Percentiles rank a stretch among this genome's conserved stretches.
Conservation (phyloP, 2,113 vertebrate genomes). For the Phoxinus phoxinus region DNA sequence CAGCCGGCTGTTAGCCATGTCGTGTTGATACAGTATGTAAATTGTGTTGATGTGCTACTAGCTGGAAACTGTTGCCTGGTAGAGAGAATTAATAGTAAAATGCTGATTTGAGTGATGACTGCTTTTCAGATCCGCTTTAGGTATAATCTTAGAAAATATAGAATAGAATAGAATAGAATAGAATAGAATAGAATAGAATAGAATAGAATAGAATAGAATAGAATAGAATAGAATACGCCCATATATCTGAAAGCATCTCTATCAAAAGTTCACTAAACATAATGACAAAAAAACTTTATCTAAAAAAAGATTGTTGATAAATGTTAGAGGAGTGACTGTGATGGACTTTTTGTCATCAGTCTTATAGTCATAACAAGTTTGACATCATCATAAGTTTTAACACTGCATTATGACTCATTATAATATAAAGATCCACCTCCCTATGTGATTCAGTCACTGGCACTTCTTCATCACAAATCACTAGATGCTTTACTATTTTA, state of each 20-base stretch:
- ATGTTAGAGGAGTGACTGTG: no score
- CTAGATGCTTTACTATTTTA: background rate
- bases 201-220: background rate
- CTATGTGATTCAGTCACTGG: conserved; percentile 32
- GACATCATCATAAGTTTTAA: conserved; percentile 38
- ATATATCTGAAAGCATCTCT: background rate
- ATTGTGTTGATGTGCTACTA: conserved; percentile 34
- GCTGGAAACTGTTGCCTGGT: conserved; percentile 33
- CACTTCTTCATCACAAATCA: conserved; percentile 29
- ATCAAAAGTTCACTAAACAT: background rate
- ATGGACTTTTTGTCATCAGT: background rate
- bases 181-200: background rate
- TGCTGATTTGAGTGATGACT: conserved; percentile 21
- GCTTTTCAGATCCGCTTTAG: conserved; percentile 7
- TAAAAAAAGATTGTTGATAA: background rate
- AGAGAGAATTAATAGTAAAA: conserved; percentile 28
- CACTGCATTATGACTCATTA: conserved; percentile 46
- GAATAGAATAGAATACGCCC: conserved; percentile 2
- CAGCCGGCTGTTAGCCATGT: conserved; percentile 38
- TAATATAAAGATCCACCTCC: conserved; percentile 38
- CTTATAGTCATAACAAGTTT: conserved; percentile 34
- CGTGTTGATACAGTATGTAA: conserved; percentile 40
- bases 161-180: background rate
- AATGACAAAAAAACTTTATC: background rate
- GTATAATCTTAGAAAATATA: no score